Percentiles rank a stretch among this genome's conserved stretches.
Conservation (phyloP, 2,888 invertebrate species). For the Drosophila leonis region DNA sequence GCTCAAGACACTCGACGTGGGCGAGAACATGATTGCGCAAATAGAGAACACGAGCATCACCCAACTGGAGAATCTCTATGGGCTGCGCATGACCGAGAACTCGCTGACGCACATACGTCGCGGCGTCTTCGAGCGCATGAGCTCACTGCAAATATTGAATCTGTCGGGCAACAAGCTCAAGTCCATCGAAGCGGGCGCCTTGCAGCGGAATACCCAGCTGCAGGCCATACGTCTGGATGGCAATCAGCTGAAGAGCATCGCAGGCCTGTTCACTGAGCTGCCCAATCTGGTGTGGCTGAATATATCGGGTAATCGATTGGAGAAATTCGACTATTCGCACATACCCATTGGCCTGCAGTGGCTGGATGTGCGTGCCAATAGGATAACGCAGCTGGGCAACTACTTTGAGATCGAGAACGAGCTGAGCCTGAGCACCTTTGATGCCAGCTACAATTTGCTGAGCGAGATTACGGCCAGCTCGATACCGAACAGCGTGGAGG, state of each 20-base stretch:
- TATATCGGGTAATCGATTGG: conserved; percentile 95
- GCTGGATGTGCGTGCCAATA: conserved; percentile 95
- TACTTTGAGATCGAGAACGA: conserved; percentile 90
- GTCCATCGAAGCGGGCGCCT: conserved; percentile 91
- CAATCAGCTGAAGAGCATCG: conserved; percentile 93
- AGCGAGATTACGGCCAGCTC: conserved; percentile 91
- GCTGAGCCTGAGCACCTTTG: conserved; percentile 92
- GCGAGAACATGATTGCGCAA: conserved; percentile 94
- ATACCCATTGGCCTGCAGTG: conserved; percentile 94
- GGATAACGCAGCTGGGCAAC: conserved; percentile 92
- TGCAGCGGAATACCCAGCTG: conserved; percentile 91
- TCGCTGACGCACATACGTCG: conserved; percentile 92
- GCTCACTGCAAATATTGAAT: conserved; percentile 93
- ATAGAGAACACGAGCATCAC: conserved; percentile 93
- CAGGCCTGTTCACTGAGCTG: conserved; percentile 93
- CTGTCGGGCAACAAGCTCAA: conserved; percentile 94
- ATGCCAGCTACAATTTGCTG: conserved; percentile 94
- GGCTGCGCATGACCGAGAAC: conserved; percentile 95
- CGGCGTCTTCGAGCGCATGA: conserved; percentile 91
- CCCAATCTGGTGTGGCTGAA: conserved; percentile 95
- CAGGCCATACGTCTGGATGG: conserved; percentile 95
- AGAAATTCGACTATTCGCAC: conserved; percentile 95
- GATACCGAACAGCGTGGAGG: conserved; percentile 93
- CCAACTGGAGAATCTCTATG: conserved; percentile 94
- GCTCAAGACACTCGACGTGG: conserved; percentile 94